phyloP scores from a whole-genome alignment of 2,888 invertebrate genomes.

The Cylloceria caligata region DNA sequence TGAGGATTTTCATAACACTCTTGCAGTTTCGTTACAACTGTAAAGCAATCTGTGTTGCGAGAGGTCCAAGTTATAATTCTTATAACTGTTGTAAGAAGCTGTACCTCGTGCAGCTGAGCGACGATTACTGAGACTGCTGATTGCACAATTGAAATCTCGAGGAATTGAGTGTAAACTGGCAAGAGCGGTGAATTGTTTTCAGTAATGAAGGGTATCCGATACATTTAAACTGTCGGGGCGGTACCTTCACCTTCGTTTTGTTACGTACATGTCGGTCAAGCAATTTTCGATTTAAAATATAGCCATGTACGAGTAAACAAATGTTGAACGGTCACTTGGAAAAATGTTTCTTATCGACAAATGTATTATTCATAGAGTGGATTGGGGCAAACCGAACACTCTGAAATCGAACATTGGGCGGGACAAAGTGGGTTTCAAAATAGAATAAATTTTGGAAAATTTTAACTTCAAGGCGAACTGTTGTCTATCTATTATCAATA shows the following conservation, averaged over 20 bases:
- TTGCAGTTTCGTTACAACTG: constrained; percentile 18
- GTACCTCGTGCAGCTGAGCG: constrained; percentile 32
- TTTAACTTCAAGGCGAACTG: too few relatives aligned
- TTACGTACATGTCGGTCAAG: constrained; percentile 37
- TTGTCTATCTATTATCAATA: too few relatives aligned
- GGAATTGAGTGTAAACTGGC: constrained; percentile 6
- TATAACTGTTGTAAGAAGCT: constrained; percentile 26
- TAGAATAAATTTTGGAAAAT: too few relatives aligned
- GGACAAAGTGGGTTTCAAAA: too few relatives aligned
- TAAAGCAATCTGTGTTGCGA: constrained; percentile 13
- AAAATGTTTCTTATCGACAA: neutral
- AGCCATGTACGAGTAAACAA: neutral
- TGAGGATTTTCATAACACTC: constrained; percentile 10
- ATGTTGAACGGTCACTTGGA: neutral
- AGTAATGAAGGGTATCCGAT: constrained; percentile 64
- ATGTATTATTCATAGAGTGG: too few relatives aligned
- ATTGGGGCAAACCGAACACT: too few relatives aligned
- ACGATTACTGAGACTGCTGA: constrained; percentile 20
- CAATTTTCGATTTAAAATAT: constrained; percentile 14
- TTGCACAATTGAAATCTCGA: constrained; percentile 58
- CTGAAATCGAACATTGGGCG: too few relatives aligned
- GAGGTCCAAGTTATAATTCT: constrained; percentile 11
- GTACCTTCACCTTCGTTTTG: constrained; percentile 51
- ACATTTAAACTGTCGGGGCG: constrained; percentile 41
- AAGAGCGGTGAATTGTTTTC: constrained; percentile 44